These are phyloP conservation scores for Eupithecia subfuscata DNA, from an alignment of 2,888 invertebrate genomes.

Conservation along the genomic window DNA sequence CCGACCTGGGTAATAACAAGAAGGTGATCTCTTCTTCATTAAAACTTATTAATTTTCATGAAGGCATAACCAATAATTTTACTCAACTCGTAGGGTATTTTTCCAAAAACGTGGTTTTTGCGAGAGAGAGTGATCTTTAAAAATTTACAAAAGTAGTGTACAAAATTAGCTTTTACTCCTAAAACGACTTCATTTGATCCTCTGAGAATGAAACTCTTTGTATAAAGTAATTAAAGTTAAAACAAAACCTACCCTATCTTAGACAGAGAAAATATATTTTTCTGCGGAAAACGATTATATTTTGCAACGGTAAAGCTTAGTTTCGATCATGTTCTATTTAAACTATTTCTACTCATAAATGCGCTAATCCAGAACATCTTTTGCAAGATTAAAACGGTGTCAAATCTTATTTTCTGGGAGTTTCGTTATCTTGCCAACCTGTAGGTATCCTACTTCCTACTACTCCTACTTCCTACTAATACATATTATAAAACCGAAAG, in stretches of 20 bases:
- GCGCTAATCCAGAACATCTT: neutral
- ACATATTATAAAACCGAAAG: too few species aligned
- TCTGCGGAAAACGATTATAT: slow-evolving; percentile 66
- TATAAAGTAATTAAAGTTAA: neutral
- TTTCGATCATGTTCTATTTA: neutral
- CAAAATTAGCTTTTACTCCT: neutral
- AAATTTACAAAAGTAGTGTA: neutral
- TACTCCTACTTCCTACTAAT: too few species aligned
- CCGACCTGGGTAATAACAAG: too few species aligned
- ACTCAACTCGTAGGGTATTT: neutral
- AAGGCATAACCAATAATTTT: too few species aligned
- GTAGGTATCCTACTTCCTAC: too few species aligned
- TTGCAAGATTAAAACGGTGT: neutral
- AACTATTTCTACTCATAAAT: neutral
- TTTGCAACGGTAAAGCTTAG: slow-evolving; percentile 51
- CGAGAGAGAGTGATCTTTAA: neutral
- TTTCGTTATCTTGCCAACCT: neutral
- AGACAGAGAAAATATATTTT: neutral
- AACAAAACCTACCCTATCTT: neutral
- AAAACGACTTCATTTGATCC: neutral
- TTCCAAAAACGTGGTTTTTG: neutral
- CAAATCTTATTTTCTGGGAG: neutral
- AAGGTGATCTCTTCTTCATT: too few species aligned
- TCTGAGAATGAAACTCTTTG: neutral
- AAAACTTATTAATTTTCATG: too few species aligned